Evolutionary conservation across 2,888 invertebrate genomes (phyloP).

Genomic region (Sinopyrophorus schimmeli): DNA sequence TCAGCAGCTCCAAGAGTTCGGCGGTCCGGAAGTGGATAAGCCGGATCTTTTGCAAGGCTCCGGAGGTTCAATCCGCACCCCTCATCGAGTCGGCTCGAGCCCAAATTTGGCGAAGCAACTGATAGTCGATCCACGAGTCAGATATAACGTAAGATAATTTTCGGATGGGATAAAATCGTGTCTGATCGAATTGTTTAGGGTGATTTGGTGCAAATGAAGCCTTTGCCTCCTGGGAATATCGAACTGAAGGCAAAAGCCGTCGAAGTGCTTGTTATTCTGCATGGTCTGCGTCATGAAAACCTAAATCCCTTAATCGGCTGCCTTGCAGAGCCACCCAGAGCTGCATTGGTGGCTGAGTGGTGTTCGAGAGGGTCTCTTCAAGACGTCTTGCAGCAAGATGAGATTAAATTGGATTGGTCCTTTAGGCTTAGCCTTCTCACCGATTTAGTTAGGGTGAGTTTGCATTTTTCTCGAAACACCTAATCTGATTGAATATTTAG

Average conservation of each 20-base stretch:
- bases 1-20: slow-evolving; percentile 81
- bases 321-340: slow-evolving; percentile 74
- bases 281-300: slow-evolving; percentile 88
- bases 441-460: slow-evolving; percentile 83
- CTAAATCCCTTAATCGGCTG: slow-evolving; percentile 88
- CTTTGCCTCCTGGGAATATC: slow-evolving; percentile 64
- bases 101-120: slow-evolving; percentile 63
- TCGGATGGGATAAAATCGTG: slow-evolving; percentile 2
- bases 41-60: slow-evolving; percentile 82
- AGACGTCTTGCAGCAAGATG: slow-evolving; percentile 85
- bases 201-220: slow-evolving; percentile 86
- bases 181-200: slow-evolving; percentile 62
- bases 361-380: slow-evolving; percentile 87
- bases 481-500: no score
- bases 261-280: slow-evolving; percentile 76
- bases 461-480: no score
- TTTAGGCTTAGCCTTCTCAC: slow-evolving; percentile 91
- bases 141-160: slow-evolving; percentile 79
- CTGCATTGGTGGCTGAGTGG: slow-evolving; percentile 84
- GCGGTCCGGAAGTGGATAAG: slow-evolving; percentile 80
- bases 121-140: slow-evolving; percentile 72
- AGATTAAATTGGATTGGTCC: slow-evolving; percentile 93
- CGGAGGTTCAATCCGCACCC: slow-evolving; percentile 66
- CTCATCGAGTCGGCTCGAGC: slow-evolving; percentile 55
- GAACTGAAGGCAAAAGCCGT: slow-evolving; percentile 82